Percentiles rank a stretch among this genome's conserved stretches.
Conservation (phyloP, 2,888 invertebrate species). For the Synanthedon tipuliformis region DNA sequence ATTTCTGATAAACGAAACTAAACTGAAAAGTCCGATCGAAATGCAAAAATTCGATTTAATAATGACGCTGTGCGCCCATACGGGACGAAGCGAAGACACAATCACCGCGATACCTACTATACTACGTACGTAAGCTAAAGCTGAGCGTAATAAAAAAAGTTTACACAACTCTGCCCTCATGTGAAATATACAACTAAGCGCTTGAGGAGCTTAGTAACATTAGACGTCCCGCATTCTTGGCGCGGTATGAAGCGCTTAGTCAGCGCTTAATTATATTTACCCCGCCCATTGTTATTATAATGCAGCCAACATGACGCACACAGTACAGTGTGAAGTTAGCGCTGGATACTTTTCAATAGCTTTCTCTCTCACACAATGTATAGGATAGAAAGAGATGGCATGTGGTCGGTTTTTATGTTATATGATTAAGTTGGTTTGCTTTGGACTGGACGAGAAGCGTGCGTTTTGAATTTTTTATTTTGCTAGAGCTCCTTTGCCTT, state of each 20-base stretch:
- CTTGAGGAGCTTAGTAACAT: background rate
- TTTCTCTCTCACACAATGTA: constrained; percentile 4
- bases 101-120: no score
- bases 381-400: constrained; percentile 18
- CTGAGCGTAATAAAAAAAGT: constrained; percentile 53
- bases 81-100: constrained; percentile 46
- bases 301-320: constrained; percentile 63
- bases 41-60: constrained; percentile 25
- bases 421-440: background rate
- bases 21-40: constrained; percentile 16
- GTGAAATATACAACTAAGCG: constrained; percentile 21
- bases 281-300: constrained; percentile 65
- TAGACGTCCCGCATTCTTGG: background rate
- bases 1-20: constrained; percentile 11
- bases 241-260: background rate
- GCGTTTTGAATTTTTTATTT: no score
- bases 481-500: no score
- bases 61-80: constrained; percentile 33
- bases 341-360: no score
- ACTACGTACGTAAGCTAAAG: no score
- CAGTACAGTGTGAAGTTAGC: constrained; percentile 44
- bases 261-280: constrained; percentile 6
- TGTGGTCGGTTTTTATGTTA: background rate
- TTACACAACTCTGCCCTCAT: constrained; percentile 45
- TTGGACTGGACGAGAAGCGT: no score